Base-by-base conservation (phyloP, 1,140 invertebrate species). In the Zeugodacus cucurbitae region DNA sequence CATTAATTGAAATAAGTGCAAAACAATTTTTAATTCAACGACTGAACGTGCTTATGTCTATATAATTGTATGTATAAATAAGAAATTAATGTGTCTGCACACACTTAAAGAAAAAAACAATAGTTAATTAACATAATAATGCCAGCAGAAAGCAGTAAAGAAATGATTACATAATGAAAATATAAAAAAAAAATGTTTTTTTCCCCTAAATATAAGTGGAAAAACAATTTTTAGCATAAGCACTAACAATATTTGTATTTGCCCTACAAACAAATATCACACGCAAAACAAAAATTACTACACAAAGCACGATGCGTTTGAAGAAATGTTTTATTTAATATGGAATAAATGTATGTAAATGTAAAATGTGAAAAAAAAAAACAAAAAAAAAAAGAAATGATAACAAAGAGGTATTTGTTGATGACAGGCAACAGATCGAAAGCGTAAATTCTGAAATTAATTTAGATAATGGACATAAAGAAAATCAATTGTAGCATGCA, bases 381-480 rank as follows among this genome's bases (percentile, higher is more conserved):
- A 26, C 20, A 17, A 78, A 48, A 48, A 48, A 17, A 48, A 48
- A 48, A 48, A 14, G 11, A 17, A 48, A 11, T 3, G 17, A 48
- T 2, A 54, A 54, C 2, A 82, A 10, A 48, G 14, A 48, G 10
- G 22, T 48, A 82, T 82, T 59, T 87, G 54, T 87, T 87, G 86
- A 11, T 37, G 11, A 37, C 8, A 34, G 29, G 32, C 54, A 87
- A 59, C 86, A 87, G 48, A 87, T 59, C 26, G 86, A 87, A 87
- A 87, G 86, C 86, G 86, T 87, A 87, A 87, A 87, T 87, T 87
- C 86, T 87, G 86, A 87, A 87, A 87, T 59, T 87, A 87, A 87
- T 87, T 87, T 87, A 87, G 86, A 59, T 87, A 58, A 59, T 59
- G 58, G 86, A 64, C 5, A 44, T 59, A 87, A 87, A 29, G 2